Evolutionary conservation across 2,888 invertebrate genomes (phyloP).

Genomic region (Pasiphila rectangulata): DNA sequence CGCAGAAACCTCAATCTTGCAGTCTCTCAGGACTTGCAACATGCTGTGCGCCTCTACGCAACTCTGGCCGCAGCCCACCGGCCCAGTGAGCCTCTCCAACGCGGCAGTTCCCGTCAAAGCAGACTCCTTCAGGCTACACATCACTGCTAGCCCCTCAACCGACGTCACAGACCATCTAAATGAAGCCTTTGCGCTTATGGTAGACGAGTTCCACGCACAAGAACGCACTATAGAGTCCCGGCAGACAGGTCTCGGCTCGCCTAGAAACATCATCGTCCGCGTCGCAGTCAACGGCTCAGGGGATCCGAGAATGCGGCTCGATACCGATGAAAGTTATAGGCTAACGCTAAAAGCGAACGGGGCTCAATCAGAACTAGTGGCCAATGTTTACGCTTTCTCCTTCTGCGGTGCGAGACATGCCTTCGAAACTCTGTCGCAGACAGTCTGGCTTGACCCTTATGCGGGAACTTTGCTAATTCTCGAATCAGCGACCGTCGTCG

Average conservation of each 20-base stretch:
- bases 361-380: slow-evolving; percentile 76
- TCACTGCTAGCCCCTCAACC: slow-evolving; percentile 56
- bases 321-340: slow-evolving; percentile 88
- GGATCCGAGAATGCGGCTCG: slow-evolving; percentile 81
- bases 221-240: slow-evolving; percentile 58
- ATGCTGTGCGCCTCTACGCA: slow-evolving; percentile 89
- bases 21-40: slow-evolving; percentile 86
- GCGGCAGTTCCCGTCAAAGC: slow-evolving; percentile 82
- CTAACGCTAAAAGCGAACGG: slow-evolving; percentile 79
- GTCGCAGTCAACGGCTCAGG: slow-evolving; percentile 78
- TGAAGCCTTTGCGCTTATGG: slow-evolving; percentile 76
- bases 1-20: slow-evolving; percentile 64
- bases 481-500: slow-evolving; percentile 84
- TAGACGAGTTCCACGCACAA: slow-evolving; percentile 70
- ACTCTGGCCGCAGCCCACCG: slow-evolving; percentile 91
- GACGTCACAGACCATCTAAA: slow-evolving; percentile 63
- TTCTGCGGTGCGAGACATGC: slow-evolving; percentile 90
- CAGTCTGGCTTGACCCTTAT: slow-evolving; percentile 89
- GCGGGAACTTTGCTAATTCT: slow-evolving; percentile 82
- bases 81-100: slow-evolving; percentile 84
- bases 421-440: slow-evolving; percentile 88
- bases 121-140: slow-evolving; percentile 72
- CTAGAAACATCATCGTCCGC: slow-evolving; percentile 69
- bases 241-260: slow-evolving; percentile 50
- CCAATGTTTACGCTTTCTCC: slow-evolving; percentile 83